These are phyloP conservation scores for Panagrolaimus sp. DNA, from an alignment of 1,140 invertebrate genomes.

Conservation along the genomic window DNA sequence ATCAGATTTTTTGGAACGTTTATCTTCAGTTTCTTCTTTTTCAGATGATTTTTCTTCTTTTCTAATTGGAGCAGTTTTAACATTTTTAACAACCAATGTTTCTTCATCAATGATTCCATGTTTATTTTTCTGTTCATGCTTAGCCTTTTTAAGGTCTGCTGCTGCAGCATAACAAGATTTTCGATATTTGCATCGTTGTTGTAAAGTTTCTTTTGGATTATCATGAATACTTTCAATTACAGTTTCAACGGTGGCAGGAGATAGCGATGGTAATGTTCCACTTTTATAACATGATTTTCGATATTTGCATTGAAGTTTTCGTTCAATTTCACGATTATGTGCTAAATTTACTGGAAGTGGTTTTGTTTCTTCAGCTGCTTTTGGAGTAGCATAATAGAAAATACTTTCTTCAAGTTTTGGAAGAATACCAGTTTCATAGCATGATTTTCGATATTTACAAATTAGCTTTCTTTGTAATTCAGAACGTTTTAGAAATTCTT, in stretches of 20 bases:
- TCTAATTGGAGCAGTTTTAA: not conserved
- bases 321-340: not conserved
- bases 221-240: conserved; percentile 2
- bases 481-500: not conserved
- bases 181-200: conserved; percentile 16
- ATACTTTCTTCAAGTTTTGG: not conserved
- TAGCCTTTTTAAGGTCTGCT: not conserved
- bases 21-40: conserved; percentile 18
- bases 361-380: not conserved
- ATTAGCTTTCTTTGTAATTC: not conserved
- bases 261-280: not conserved
- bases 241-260: not conserved
- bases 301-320: not conserved
- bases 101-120: conserved; percentile 1
- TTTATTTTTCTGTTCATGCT: not conserved
- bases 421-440: conserved; percentile 19
- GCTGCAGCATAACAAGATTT: conserved; percentile 9
- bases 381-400: not conserved
- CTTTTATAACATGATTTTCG: conserved; percentile 1
- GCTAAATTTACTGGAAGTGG: not conserved
- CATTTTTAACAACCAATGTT: conserved; percentile 17
- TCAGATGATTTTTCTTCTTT: conserved; percentile 6
- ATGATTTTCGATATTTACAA: conserved; percentile 25
- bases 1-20: conserved; percentile 16
- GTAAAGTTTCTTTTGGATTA: conserved; percentile 10